A percentile compares a stretch with the other conserved stretches of the same genome.
phyloP scores from a whole-genome alignment of 2,888 invertebrate genomes.

The Eretmocerus hayati region DNA sequence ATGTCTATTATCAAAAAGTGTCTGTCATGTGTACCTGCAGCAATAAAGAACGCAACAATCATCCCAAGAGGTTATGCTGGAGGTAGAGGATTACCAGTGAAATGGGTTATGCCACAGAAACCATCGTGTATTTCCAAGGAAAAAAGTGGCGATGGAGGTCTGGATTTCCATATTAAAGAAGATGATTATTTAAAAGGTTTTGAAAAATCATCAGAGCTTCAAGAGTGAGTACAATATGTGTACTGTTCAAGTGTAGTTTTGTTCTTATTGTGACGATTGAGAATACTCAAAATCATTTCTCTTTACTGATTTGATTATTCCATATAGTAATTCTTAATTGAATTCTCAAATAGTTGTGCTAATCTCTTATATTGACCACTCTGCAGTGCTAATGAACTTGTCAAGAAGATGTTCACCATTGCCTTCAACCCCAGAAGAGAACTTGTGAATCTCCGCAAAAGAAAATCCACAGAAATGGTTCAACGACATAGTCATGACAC shows the following conservation, averaged over 20 bases:
- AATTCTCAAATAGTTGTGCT: no score
- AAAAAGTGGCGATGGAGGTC: constrained; percentile 65
- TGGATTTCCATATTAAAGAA: constrained; percentile 53
- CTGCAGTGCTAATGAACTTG: constrained; percentile 64
- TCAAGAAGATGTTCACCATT: constrained; percentile 65
- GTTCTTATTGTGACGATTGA: no score
- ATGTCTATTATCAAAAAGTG: no score
- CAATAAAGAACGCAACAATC: constrained; percentile 19
- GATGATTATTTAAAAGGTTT: constrained; percentile 51
- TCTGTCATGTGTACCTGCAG: constrained; percentile 2
- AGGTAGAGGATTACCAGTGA: constrained; percentile 59
- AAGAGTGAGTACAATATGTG: constrained; percentile 55
- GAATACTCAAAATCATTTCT: no score
- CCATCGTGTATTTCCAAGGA: constrained; percentile 59
- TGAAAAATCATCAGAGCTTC: constrained; percentile 60
- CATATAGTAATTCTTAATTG: no score
- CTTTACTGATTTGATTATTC: no score
- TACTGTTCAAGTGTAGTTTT: no score
- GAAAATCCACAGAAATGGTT: constrained; percentile 57
- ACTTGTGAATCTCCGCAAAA: constrained; percentile 49
- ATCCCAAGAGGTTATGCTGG: constrained; percentile 45
- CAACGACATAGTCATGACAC: constrained; percentile 64
- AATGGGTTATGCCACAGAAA: constrained; percentile 70
- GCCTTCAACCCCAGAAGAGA: constrained; percentile 58
- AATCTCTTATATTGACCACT: no score